Evolutionary conservation across 2,113 vertebrate genomes (phyloP).

Genomic region (Manacus vitellinus): DNA sequence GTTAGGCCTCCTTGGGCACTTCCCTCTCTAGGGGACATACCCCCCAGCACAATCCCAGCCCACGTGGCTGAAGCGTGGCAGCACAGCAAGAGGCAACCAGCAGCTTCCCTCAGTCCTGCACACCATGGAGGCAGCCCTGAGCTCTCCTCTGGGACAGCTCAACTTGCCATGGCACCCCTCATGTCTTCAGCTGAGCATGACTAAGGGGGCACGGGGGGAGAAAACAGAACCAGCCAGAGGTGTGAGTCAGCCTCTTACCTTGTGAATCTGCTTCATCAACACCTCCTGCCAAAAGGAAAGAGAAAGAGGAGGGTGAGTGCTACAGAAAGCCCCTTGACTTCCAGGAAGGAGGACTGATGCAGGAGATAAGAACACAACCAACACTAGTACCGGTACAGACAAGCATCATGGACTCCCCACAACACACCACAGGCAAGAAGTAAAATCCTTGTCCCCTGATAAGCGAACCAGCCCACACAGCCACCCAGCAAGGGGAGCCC

Average conservation of each 20-base stretch:
- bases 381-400: neutral
- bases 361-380: neutral
- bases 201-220: neutral
- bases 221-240: neutral
- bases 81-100: rapidly evolving
- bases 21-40: neutral
- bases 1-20: neutral
- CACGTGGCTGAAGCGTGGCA: neutral
- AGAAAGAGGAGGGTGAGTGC: constrained; percentile 1
- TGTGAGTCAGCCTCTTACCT: constrained; percentile 78
- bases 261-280: constrained; percentile 99
- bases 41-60: neutral
- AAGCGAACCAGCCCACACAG: neutral
- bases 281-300: constrained; percentile 83
- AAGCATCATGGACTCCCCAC: neutral
- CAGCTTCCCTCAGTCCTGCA: neutral
- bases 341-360: neutral
- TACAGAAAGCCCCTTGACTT: neutral
- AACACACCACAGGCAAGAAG: neutral
- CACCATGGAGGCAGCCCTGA: neutral
- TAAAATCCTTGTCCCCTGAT: neutral
- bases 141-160: neutral
- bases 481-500: neutral
- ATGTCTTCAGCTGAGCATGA: neutral
- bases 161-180: rapidly evolving